Evolutionary conservation across 2,888 invertebrate genomes (phyloP).

Genomic region (Eupithecia vulgata): DNA sequence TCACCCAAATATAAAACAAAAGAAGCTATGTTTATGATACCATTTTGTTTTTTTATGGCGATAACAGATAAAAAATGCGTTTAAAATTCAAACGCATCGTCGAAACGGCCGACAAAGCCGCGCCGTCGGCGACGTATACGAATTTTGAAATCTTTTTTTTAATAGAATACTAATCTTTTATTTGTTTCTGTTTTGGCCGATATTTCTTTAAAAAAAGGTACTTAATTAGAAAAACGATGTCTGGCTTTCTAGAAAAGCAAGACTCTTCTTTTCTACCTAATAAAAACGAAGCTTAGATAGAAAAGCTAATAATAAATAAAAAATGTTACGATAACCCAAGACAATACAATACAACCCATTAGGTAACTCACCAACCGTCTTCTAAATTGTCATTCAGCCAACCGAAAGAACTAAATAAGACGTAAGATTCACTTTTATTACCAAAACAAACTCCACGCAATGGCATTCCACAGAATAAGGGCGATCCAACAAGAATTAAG

Average conservation of each 20-base stretch:
- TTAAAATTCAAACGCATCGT: conserved; percentile 53
- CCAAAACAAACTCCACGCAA: conserved; percentile 34
- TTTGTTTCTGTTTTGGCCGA: background rate
- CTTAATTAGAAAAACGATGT: conserved; percentile 23
- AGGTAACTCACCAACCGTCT: background rate
- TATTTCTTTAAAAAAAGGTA: conserved; percentile 20
- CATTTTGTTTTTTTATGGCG: conserved; percentile 32
- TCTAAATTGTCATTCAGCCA: conserved; percentile 20
- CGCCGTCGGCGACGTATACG: conserved; percentile 48
- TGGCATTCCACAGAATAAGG: conserved; percentile 36
- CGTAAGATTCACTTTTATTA: conserved; percentile 40
- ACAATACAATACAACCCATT: background rate
- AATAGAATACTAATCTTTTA: conserved; percentile 39
- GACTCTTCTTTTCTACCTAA: background rate
- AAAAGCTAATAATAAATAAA: background rate
- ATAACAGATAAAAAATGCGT: conserved; percentile 48
- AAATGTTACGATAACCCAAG: background rate
- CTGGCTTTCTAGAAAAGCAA: background rate
- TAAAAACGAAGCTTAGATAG: background rate
- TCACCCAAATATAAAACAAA: background rate
- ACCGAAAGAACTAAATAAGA: conserved; percentile 34
- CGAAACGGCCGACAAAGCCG: conserved; percentile 49
- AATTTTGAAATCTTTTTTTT: conserved; percentile 46
- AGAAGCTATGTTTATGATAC: conserved; percentile 10
- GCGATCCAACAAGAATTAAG: conserved; percentile 52